Evolutionary conservation across 2,888 invertebrate species (phyloP).

Genomic region (Himalopsyche tibetana): DNA sequence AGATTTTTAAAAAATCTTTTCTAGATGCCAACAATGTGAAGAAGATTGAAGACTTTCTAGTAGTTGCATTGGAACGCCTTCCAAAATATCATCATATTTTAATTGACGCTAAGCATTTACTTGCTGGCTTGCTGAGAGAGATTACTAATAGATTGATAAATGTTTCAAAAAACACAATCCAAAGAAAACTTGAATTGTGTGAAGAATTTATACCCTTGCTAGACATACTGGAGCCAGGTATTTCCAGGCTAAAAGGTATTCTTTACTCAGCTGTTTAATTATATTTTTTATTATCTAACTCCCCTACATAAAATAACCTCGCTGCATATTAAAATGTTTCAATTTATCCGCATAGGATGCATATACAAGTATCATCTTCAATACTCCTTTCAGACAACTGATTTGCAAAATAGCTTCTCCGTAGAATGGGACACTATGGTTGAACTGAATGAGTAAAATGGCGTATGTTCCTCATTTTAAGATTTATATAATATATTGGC

Average conservation of each 20-base stretch:
- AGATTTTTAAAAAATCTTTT: slow-evolving; percentile 39
- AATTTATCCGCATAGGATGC: no score
- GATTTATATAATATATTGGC: no score
- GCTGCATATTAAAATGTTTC: slow-evolving; percentile 12
- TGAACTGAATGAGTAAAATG: no score
- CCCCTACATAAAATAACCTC: neutral
- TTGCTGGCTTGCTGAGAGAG: slow-evolving; percentile 79
- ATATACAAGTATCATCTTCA: no score
- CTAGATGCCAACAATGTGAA: slow-evolving; percentile 75
- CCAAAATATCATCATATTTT: slow-evolving; percentile 83
- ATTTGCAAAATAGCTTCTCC: no score
- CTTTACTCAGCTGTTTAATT: neutral
- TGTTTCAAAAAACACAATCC: slow-evolving; percentile 77
- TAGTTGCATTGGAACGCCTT: slow-evolving; percentile 77
- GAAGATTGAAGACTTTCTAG: slow-evolving; percentile 75
- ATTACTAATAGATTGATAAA: slow-evolving; percentile 74
- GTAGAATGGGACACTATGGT: no score
- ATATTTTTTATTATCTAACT: neutral
- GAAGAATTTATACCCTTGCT: slow-evolving; percentile 81
- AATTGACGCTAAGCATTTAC: slow-evolving; percentile 82
- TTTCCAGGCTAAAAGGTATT: slow-evolving; percentile 82
- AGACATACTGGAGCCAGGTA: slow-evolving; percentile 82
- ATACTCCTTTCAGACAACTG: no score
- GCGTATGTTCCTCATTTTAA: no score
- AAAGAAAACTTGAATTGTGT: slow-evolving; percentile 82